A percentile compares a stretch with the other conserved stretches of the same genome.
These are phyloP conservation scores for Brachionus koreanus DNA, from an alignment of 1,140 invertebrate species.

Conservation along the genomic window DNA sequence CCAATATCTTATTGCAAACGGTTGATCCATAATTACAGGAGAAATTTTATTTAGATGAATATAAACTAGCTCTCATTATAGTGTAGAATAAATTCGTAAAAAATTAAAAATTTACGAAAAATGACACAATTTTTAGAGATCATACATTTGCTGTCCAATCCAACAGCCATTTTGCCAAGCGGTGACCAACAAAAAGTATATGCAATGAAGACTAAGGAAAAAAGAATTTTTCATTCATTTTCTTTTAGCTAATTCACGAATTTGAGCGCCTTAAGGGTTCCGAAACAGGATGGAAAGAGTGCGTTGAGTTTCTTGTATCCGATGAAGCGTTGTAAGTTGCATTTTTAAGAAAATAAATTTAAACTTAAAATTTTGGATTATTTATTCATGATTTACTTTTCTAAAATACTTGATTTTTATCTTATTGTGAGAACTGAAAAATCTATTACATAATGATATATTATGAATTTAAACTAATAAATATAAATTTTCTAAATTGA, in stretches of 20 bases:
- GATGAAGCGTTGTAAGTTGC: conserved; percentile 50
- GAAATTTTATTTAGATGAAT: neutral
- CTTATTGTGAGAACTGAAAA: neutral
- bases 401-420: neutral
- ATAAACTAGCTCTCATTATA: neutral
- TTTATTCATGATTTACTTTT: neutral
- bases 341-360: neutral
- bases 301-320: conserved; percentile 54
- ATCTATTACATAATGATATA: neutral
- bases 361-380: conserved; percentile 5
- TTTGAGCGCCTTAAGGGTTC: conserved; percentile 61
- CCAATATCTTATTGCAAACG: neutral
- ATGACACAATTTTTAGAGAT: conserved; percentile 44
- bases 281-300: conserved; percentile 61
- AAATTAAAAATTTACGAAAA: neutral
- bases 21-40: neutral
- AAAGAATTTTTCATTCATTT: neutral
- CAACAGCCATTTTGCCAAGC: conserved; percentile 40
- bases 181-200: conserved; percentile 39
- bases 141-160: conserved; percentile 20
- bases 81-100: neutral
- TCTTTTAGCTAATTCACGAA: conserved; percentile 57
- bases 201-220: neutral
- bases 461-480: neutral
- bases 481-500: neutral